Conservation (phyloP, 2,888 invertebrate genomes). For the Autographa gamma region DNA sequence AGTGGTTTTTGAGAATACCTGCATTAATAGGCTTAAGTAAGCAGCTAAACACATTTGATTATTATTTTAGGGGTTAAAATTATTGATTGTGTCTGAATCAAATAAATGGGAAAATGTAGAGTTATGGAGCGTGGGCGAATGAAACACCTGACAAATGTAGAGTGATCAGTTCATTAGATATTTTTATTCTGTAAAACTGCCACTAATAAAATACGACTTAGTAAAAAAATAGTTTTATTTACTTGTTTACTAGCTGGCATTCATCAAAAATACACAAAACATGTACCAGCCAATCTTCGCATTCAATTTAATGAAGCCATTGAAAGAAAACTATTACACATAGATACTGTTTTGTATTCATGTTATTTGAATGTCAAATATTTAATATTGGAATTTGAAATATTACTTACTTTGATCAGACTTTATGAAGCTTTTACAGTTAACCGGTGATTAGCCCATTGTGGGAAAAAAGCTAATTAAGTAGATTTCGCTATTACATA, state of each 20-base stretch:
- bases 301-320: not conserved
- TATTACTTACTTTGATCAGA: not conserved
- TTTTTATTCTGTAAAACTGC: too few relatives aligned
- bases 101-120: too few relatives aligned
- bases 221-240: too few relatives aligned
- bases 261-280: too few relatives aligned
- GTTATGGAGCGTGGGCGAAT: too few relatives aligned
- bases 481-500: too few relatives aligned
- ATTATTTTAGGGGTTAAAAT: not conserved
- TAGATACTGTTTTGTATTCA: not conserved
- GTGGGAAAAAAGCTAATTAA: constrained; percentile 1
- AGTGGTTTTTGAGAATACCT: not conserved
- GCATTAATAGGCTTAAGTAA: not conserved
- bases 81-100: too few relatives aligned
- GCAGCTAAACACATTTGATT: not conserved
- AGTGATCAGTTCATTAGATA: too few relatives aligned
- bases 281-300: too few relatives aligned
- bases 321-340: not conserved
- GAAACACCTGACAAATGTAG: too few relatives aligned
- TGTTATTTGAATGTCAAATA: not conserved
- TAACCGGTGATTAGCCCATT: not conserved
- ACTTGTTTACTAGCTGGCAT: too few relatives aligned
- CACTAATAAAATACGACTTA: too few relatives aligned
- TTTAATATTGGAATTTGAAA: not conserved
- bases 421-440: not conserved